phyloP scores from a whole-genome alignment of 2,113 vertebrate species.

The Corvus cornix region DNA sequence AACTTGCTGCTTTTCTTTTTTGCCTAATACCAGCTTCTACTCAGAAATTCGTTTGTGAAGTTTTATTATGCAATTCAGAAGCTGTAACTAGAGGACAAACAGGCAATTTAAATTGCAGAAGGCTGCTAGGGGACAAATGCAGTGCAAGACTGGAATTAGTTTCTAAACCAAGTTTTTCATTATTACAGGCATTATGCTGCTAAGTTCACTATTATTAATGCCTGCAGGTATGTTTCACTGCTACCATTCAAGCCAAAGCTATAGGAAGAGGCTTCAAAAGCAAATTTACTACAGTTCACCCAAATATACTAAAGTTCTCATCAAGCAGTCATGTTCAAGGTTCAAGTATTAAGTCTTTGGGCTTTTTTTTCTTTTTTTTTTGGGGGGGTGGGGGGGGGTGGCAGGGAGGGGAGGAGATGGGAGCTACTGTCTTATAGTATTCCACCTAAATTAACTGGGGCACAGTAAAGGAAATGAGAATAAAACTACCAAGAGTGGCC shows the following conservation, averaged over 20 bases:
- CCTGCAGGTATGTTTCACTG: background rate
- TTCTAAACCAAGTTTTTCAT: background rate
- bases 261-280: background rate
- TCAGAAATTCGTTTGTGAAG: background rate
- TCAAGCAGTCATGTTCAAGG: background rate
- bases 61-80: background rate
- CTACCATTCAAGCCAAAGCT: background rate
- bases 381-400: rapidly evolving
- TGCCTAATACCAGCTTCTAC: background rate
- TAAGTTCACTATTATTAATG: background rate
- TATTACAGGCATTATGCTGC: background rate
- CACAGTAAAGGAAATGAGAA: background rate
- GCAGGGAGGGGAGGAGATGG: background rate
- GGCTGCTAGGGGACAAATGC: background rate
- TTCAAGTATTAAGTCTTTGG: background rate
- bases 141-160: background rate
- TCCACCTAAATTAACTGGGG: background rate
- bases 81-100: background rate
- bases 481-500: background rate
- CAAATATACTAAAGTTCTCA: background rate
- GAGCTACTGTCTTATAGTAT: background rate
- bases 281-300: background rate
- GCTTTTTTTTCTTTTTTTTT: background rate
- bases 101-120: background rate
- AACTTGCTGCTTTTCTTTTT: background rate